Evolutionary conservation across 2,113 vertebrate genomes (phyloP), one percentile per base, ranked within the genome.

Genomic region (Xiphias gladius): DNA sequence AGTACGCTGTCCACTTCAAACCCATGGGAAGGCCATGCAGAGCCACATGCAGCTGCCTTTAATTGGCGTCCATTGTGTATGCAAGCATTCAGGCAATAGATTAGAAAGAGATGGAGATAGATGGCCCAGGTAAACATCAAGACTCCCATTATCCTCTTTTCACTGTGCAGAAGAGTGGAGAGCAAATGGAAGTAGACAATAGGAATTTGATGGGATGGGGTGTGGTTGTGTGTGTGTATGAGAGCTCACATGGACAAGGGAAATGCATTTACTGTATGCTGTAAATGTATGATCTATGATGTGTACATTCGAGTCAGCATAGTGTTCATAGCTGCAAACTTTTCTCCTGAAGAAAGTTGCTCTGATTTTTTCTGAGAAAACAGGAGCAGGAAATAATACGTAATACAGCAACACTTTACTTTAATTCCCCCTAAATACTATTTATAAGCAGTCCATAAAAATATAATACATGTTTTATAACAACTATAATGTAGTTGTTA

Each of bases 1-100:
- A 92, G 93, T 93, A 92, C 83, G 48, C 84, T 7, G 86, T 85
- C 87, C 92, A 89, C 93, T 95, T 96, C 94, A 94, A 86, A 88
- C 74, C 58, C 63, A 70, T 32, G 68, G 68, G 80, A 62, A 92
- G 82, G 88, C 88, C 93, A 88, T 90, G 93, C 92, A 90, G 86
- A 79, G 84, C 67, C 46, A 41, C 30, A 54, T 41, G 50, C 84
- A 84, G 79, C 85, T 63, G 83, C 82, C 88, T 78, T 61, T 91
- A 93, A 94, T 89, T 87, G 84, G 79, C 90, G 65, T 81, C 85
- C 76, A 86, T 89, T 89, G 72, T 88, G 86, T 84, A 80, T 81
- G 83, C 84, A 79, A 93, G 93, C 93, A 89, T 92, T 93, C 85
- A 79, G 41, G 80, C 69, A 81, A 79, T 64, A 69, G 80, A 83